Conservation (phyloP, 2,797 vertebrate species). For the Uromys caudimaculatus region DNA sequence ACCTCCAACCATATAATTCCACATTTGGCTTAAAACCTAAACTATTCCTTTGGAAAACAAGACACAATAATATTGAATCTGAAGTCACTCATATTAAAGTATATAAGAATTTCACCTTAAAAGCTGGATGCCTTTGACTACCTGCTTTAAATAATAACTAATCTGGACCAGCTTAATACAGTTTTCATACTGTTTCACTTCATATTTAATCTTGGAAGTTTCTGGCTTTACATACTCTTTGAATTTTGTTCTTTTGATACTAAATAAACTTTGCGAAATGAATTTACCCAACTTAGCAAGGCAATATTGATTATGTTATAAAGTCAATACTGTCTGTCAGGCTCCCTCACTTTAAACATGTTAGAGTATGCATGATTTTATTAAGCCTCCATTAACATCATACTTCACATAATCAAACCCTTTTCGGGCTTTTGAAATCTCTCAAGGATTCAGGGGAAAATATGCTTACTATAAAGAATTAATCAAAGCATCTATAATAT, state of each 20-base stretch:
- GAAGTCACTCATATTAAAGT: conserved; percentile 78
- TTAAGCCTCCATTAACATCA: conserved; percentile 63
- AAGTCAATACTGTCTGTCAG: conserved; percentile 83
- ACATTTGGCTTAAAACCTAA: conserved; percentile 76
- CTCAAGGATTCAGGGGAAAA: conserved; percentile 36
- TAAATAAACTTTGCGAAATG: conserved; percentile 85
- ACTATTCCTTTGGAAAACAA: conserved; percentile 69
- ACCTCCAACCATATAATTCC: conserved; percentile 70
- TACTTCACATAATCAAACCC: conserved; percentile 52
- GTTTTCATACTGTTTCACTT: conserved; percentile 83
- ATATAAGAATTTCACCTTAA: conserved; percentile 68
- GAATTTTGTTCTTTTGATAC: conserved; percentile 86
- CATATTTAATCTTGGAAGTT: conserved; percentile 84
- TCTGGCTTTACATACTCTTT: conserved; percentile 84
- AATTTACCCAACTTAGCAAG: conserved; percentile 79
- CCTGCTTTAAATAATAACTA: conserved; percentile 81
- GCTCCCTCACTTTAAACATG: conserved; percentile 78
- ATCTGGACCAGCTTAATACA: conserved; percentile 72
- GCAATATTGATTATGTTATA: conserved; percentile 85
- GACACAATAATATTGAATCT: conserved; percentile 77
- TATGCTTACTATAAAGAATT: conserved; percentile 57
- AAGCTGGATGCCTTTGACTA: conserved; percentile 68
- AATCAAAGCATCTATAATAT: conserved; percentile 44
- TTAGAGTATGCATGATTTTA: conserved; percentile 75
- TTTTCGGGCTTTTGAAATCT: conserved; percentile 56